A percentile compares a stretch with the other conserved stretches of the same genome.
phyloP scores from a whole-genome alignment of 2,888 invertebrate species.

The Leucozona laternaria region DNA sequence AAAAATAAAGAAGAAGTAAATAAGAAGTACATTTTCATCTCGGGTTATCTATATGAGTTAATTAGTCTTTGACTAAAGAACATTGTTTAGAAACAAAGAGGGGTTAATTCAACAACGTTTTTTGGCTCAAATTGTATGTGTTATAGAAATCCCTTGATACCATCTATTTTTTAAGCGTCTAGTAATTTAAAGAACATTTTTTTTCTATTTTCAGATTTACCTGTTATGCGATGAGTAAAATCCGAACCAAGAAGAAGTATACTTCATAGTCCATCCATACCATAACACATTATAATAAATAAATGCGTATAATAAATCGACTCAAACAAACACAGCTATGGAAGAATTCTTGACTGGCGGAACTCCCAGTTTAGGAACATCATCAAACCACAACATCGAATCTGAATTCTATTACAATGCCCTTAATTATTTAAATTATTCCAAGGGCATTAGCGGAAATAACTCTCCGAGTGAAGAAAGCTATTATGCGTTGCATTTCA shows the following conservation, averaged over 20 bases:
- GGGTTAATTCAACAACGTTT: too few relatives aligned
- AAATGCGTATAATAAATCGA: conserved; percentile 1
- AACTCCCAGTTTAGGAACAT: not conserved
- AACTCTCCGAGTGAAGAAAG: conserved; percentile 27
- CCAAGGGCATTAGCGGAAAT: conserved; percentile 29
- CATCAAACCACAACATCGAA: conserved; percentile 19
- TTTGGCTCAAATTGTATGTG: too few relatives aligned
- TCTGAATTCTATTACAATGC: conserved; percentile 53
- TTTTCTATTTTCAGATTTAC: not conserved
- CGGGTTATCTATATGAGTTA: too few relatives aligned
- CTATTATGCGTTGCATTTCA: conserved; percentile 31
- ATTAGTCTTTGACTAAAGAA: too few relatives aligned
- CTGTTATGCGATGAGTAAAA: not conserved
- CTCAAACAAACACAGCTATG: not conserved
- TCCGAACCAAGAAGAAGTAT: not conserved
- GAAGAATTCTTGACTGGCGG: not conserved
- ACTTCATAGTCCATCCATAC: not conserved
- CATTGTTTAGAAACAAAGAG: too few relatives aligned
- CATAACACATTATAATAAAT: not conserved
- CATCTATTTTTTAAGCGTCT: too few relatives aligned
- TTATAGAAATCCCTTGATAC: too few relatives aligned
- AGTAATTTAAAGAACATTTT: not conserved
- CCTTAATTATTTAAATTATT: conserved; percentile 49
- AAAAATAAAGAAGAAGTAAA: too few relatives aligned
- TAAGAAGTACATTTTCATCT: too few relatives aligned